A percentile compares a stretch with the other conserved stretches of the same genome.
phyloP scores from a whole-genome alignment of 1,140 invertebrate species.

The Probaryconus sp. region DNA sequence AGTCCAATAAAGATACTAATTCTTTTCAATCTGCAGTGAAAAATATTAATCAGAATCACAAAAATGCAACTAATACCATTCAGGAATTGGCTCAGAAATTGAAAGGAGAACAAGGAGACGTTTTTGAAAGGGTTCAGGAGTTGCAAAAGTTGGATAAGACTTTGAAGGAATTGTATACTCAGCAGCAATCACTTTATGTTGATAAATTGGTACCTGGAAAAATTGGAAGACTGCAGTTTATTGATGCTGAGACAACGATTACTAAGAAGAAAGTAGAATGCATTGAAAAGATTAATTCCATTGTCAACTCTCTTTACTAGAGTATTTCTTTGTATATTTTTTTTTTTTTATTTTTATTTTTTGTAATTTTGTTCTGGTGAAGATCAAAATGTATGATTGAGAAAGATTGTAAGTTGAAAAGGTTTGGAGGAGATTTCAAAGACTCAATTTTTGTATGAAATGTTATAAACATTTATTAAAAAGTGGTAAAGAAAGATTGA shows the following conservation, averaged over 20 bases:
- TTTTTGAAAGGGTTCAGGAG: slow-evolving; percentile 82
- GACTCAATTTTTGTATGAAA: no score
- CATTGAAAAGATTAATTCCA: slow-evolving; percentile 82
- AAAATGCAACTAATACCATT: slow-evolving; percentile 80
- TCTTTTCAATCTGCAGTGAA: slow-evolving; percentile 80
- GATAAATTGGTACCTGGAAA: slow-evolving; percentile 85
- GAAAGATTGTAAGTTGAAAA: no score
- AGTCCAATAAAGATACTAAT: slow-evolving; percentile 82
- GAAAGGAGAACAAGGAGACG: slow-evolving; percentile 82
- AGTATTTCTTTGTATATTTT: slow-evolving; percentile 5
- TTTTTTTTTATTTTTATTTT: slow-evolving; percentile 3
- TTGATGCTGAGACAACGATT: slow-evolving; percentile 81
- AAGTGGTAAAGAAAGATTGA: no score
- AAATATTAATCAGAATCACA: slow-evolving; percentile 82
- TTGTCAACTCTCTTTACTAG: slow-evolving; percentile 78
- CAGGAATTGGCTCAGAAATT: slow-evolving; percentile 80
- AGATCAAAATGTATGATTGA: no score
- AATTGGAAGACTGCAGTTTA: slow-evolving; percentile 82
- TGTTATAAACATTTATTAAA: background rate
- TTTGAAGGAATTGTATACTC: slow-evolving; percentile 78
- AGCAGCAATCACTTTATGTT: slow-evolving; percentile 79
- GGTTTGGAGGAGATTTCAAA: no score
- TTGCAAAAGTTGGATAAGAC: slow-evolving; percentile 81
- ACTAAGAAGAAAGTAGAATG: slow-evolving; percentile 83
- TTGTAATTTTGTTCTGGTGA: no score